phyloP scores from a whole-genome alignment of 2,797 vertebrate species.

The Yasuhikotakia modesta region DNA sequence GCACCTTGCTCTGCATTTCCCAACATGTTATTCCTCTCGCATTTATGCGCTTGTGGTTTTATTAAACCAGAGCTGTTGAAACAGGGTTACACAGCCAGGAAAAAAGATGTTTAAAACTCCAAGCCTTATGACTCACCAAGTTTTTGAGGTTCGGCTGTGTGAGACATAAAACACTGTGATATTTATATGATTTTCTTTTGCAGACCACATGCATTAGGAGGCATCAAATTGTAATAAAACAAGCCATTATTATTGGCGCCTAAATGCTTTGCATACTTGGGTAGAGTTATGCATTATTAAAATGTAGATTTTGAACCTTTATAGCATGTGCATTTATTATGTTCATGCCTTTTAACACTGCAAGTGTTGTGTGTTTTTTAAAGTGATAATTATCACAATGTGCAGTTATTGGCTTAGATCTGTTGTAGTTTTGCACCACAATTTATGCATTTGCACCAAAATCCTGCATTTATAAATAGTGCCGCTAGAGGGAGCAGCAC shows the following conservation, averaged over 20 bases:
- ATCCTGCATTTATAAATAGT: slow-evolving; percentile 18
- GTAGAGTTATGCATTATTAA: background rate
- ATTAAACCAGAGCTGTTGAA: slow-evolving; percentile 28
- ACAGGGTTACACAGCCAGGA: slow-evolving; percentile 32
- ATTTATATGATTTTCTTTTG: slow-evolving; percentile 5
- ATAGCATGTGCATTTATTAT: slow-evolving; percentile 4
- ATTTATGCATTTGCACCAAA: slow-evolving; percentile 17
- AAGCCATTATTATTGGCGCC: slow-evolving; percentile 3
- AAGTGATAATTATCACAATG: slow-evolving; percentile 1
- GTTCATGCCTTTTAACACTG: slow-evolving; percentile 6
- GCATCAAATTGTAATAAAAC: background rate
- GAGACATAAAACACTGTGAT: background rate
- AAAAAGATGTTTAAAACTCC: slow-evolving; percentile 10
- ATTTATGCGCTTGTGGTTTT: slow-evolving; percentile 19
- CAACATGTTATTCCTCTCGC: background rate
- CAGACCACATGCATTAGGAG: background rate
- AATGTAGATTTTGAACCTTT: background rate
- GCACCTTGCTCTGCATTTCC: slow-evolving; percentile 52
- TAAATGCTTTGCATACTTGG: background rate
- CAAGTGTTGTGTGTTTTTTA: background rate
- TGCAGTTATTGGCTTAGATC: slow-evolving; percentile 37
- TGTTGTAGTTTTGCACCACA: slow-evolving; percentile 21
- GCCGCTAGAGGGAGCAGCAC: slow-evolving; percentile 32
- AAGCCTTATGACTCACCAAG: background rate
- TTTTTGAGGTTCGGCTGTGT: slow-evolving; percentile 1